Base-by-base conservation (phyloP, 2,888 invertebrate species). In the Fabriciana adippe region DNA sequence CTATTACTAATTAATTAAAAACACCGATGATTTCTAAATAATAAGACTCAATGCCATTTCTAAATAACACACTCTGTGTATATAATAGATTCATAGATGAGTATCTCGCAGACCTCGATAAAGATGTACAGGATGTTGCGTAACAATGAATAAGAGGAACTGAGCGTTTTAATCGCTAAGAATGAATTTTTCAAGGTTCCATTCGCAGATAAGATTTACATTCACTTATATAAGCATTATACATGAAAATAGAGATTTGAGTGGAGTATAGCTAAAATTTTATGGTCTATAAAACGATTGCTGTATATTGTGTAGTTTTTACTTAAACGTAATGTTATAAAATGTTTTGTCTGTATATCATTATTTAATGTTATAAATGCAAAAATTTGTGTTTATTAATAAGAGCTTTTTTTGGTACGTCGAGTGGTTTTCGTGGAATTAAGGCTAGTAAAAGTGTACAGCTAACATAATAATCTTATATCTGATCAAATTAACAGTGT, bases 101-200 rank as follows among this genome's bases (percentile, higher is more conserved):
- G 73, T 77, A 80, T 80, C 79, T 74, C 74, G 72, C 73, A 71
- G 71, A 61, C 73, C 68, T 71, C 67, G 57, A 70, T 72, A 67
- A 69, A 81, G 84, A 83, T 84, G 77, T 79, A 70, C 74, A 83
- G 87, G 87, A 86, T 81, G 80, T 85, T 86, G 76, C 79, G 74
- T 79, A 80, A 81, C 75, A 75, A 75, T 75, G 74, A 76, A 74
- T 72, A 74, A 76, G 73, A 74, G 73, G 73, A 74, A 72, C 71
- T 72, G 62, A 73, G 73, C 72, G 69, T 74, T 74, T 69, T 74
- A 77, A 77, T 75, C 72, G 72, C 68, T 71, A 72, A 72, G 59
- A 74, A 73, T 70, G 68, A 70, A 60, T 68, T 68, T 67, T 73
- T 64, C 72, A 72, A 74, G 74, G 73, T 69, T 68, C 65, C 55